phyloP scores from a whole-genome alignment of 2,888 invertebrate species.

The Luperina nickerlii region DNA sequence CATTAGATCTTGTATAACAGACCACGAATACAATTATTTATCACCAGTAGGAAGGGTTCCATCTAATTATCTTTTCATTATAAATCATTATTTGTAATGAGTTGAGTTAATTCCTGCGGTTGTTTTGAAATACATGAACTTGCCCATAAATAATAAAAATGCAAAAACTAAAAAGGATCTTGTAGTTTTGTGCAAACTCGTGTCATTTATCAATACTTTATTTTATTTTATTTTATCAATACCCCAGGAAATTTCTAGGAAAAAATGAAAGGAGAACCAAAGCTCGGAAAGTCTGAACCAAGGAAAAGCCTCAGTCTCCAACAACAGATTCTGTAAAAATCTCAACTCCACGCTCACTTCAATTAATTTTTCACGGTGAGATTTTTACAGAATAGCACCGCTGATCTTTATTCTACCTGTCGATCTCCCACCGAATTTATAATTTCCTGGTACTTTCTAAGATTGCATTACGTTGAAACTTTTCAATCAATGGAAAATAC shows the following conservation, averaged over 20 bases:
- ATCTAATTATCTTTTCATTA: neutral
- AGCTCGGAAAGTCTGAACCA: too few species aligned
- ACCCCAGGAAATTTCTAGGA: neutral
- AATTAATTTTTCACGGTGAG: too few species aligned
- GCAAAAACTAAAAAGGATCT: neutral
- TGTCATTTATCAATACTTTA: slow-evolving; percentile 5
- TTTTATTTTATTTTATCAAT: too few species aligned
- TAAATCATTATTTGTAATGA: neutral
- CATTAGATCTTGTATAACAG: slow-evolving; percentile 11
- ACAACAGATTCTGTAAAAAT: too few species aligned
- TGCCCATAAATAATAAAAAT: neutral
- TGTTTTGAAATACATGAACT: neutral
- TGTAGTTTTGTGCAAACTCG: neutral
- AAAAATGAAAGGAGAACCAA: neutral
- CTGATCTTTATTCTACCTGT: slow-evolving; percentile 2
- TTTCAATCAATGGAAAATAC: neutral
- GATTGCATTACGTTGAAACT: neutral
- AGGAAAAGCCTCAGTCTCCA: neutral
- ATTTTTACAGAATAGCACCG: too few species aligned
- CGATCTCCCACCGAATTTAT: slow-evolving; percentile 8
- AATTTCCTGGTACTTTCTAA: slow-evolving; percentile 15
- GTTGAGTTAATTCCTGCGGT: neutral
- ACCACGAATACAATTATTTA: slow-evolving; percentile 16
- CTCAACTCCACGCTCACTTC: too few species aligned
- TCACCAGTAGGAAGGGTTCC: neutral